These are phyloP conservation scores for Martes flavigula DNA, from an alignment of 2,797 vertebrate genomes.

Conservation along the genomic window DNA sequence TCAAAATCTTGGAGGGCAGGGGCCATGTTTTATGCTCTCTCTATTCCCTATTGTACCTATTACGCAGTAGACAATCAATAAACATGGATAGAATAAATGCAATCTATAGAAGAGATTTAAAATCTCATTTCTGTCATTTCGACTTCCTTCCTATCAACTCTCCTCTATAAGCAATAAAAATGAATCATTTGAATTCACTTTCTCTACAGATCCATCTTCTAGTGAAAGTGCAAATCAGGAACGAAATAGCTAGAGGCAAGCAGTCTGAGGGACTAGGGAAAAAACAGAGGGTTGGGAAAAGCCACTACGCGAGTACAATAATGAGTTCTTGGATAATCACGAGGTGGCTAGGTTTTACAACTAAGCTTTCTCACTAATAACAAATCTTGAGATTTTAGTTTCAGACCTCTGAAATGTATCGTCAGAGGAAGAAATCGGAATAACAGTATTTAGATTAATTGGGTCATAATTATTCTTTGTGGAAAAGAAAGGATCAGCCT, in stretches of 20 bases:
- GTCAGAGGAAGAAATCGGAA: neutral
- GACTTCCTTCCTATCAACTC: conserved; percentile 59
- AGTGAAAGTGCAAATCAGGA: conserved; percentile 53
- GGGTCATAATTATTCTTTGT: neutral
- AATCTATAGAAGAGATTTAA: conserved; percentile 54
- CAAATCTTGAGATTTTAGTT: neutral
- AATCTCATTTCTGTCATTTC: conserved; percentile 58
- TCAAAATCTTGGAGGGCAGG: neutral
- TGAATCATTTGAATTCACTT: conserved; percentile 67
- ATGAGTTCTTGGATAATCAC: neutral
- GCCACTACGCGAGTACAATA: neutral
- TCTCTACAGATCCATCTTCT: conserved; percentile 48
- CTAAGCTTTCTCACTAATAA: neutral
- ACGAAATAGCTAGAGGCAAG: conserved; percentile 4
- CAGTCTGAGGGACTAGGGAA: neutral
- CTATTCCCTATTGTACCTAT: neutral
- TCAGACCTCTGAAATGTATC: neutral
- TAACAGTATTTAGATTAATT: neutral
- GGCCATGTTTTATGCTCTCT: neutral
- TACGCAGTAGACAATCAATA: conserved; percentile 43
- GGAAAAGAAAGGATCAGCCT: conserved; percentile 1
- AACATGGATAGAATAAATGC: conserved; percentile 30
- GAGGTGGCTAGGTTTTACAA: neutral
- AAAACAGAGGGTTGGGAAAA: neutral
- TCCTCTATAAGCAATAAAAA: conserved; percentile 60